Percentiles rank a stretch among this genome's conserved stretches.
These are phyloP conservation scores for Arnoldichthys spilopterus DNA, from an alignment of 2,797 vertebrate genomes.

Conservation along the genomic window DNA sequence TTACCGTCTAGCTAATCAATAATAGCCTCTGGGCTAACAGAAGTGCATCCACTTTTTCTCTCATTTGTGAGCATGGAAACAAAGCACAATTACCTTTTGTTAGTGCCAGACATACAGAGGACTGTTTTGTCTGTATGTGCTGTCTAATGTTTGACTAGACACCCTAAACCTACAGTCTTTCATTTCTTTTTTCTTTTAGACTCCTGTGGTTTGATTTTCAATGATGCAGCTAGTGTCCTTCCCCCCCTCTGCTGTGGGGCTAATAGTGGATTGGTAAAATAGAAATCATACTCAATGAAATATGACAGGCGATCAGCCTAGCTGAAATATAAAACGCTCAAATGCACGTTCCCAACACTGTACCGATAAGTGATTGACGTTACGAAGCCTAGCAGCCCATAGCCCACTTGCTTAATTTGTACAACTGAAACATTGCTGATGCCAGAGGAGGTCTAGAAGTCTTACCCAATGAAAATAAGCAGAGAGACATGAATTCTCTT, in stretches of 20 bases:
- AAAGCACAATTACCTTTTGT: constrained; percentile 46
- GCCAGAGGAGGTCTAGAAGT: constrained; percentile 80
- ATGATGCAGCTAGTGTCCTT: constrained; percentile 2
- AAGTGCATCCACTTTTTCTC: constrained; percentile 35
- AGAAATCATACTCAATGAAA: constrained; percentile 23
- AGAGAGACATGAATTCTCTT: constrained; percentile 87
- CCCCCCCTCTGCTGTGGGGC: neutral
- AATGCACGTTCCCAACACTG: constrained; percentile 52
- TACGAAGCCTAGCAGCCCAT: constrained; percentile 69
- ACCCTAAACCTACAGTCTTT: neutral
- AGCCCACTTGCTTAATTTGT: constrained; percentile 66
- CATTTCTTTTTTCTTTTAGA: constrained; percentile 18
- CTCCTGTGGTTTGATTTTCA: constrained; percentile 18
- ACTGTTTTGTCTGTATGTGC: constrained; percentile 3
- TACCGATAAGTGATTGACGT: constrained; percentile 57
- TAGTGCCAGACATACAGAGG: constrained; percentile 37
- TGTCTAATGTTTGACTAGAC: constrained; percentile 8
- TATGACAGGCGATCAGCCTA: constrained; percentile 61
- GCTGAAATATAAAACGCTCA: constrained; percentile 64
- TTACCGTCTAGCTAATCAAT: constrained; percentile 71
- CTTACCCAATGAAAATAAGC: constrained; percentile 88
- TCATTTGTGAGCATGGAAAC: constrained; percentile 35
- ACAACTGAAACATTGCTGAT: constrained; percentile 83
- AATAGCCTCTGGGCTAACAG: constrained; percentile 58
- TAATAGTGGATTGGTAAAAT: constrained; percentile 9